Evolutionary conservation across 2,113 vertebrate species (phyloP).

Genomic region (Platysteira castanea): DNA sequence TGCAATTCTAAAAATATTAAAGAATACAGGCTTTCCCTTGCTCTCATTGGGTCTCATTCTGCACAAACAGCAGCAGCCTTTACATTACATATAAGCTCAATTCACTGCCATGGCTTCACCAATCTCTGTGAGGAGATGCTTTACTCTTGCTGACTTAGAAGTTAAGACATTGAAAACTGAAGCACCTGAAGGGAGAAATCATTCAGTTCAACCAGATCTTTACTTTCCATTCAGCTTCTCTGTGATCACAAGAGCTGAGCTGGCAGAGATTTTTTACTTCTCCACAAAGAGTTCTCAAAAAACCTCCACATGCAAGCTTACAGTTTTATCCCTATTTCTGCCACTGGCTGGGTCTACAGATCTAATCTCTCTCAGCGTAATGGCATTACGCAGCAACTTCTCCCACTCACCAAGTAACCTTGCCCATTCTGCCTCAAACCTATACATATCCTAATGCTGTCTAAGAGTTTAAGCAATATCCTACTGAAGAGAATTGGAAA

Average conservation of each 20-base stretch:
- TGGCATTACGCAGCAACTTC: not conserved
- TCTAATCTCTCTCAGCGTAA: not conserved
- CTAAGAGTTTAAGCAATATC: not conserved
- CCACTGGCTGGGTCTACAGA: not conserved
- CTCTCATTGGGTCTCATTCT: not conserved
- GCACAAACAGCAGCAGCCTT: not conserved
- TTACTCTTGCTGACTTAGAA: not conserved
- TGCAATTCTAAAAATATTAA: not conserved
- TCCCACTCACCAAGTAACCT: not conserved
- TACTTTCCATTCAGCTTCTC: not conserved
- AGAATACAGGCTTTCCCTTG: not conserved
- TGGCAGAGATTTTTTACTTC: not conserved
- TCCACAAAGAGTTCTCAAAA: not conserved
- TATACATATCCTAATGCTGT: accelerated
- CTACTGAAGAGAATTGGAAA: not conserved
- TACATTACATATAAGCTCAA: not conserved
- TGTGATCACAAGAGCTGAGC: not conserved
- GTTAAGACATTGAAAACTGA: not conserved
- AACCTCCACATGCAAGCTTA: not conserved
- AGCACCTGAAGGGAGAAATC: not conserved
- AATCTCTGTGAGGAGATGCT: not conserved
- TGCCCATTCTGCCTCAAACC: not conserved
- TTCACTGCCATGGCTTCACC: not conserved
- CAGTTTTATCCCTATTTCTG: not conserved
- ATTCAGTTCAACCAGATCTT: not conserved